Conservation (phyloP, 2,888 invertebrate species). For the Mythimna vitellina region DNA sequence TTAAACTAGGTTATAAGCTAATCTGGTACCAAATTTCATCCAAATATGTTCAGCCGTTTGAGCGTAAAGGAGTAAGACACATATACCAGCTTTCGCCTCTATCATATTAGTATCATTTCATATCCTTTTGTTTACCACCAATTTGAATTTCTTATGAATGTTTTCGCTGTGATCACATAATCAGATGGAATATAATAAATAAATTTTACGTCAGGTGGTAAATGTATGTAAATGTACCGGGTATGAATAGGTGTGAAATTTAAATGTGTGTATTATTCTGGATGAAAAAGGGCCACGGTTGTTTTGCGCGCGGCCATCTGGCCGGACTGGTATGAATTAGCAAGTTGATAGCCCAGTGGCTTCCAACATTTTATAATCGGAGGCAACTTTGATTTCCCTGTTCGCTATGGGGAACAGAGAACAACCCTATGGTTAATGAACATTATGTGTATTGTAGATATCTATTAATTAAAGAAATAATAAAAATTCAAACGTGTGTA, state of each 20-base stretch:
- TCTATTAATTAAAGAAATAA: too few species aligned
- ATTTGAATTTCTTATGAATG: slow-evolving; percentile 45
- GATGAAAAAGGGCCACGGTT: slow-evolving; percentile 62
- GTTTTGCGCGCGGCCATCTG: slow-evolving; percentile 72
- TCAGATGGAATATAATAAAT: slow-evolving; percentile 54
- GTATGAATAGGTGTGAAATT: slow-evolving; percentile 59
- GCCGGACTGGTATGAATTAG: slow-evolving; percentile 71
- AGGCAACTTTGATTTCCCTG: background rate
- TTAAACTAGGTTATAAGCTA: too few species aligned
- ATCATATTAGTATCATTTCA: background rate
- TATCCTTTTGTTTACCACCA: background rate
- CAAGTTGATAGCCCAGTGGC: slow-evolving; percentile 63
- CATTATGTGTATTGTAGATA: too few species aligned
- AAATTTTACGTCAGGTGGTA: slow-evolving; percentile 61
- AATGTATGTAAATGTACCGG: slow-evolving; percentile 53
- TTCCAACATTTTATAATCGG: background rate
- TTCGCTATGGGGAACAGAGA: background rate
- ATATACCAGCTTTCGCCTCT: too few species aligned
- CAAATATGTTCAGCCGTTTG: too few species aligned
- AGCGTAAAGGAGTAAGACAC: too few species aligned
- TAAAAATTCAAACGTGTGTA: too few species aligned
- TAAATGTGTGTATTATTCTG: slow-evolving; percentile 59
- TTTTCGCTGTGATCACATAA: slow-evolving; percentile 33
- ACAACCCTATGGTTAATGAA: background rate
- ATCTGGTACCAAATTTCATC: too few species aligned